These are phyloP conservation scores for Stenichneumon culpator DNA, from an alignment of 2,888 invertebrate species.

Conservation along the genomic window DNA sequence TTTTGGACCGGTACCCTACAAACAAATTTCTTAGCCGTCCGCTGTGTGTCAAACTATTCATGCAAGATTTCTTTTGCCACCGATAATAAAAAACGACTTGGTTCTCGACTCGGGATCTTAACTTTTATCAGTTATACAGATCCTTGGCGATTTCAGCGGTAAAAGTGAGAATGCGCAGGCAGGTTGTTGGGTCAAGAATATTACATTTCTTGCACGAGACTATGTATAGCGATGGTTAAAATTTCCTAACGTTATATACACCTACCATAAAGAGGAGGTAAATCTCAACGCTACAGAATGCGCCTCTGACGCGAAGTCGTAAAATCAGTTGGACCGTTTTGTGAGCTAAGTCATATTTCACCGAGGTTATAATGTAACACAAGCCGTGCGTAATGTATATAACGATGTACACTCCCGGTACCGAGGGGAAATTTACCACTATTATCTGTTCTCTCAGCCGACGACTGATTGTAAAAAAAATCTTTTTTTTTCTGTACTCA, in stretches of 20 bases:
- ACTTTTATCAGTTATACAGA: not conserved
- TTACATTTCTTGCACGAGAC: not conserved
- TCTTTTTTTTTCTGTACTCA: too few species aligned
- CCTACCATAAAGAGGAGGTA: conserved; percentile 32
- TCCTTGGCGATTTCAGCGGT: not conserved
- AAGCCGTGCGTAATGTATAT: conserved; percentile 3
- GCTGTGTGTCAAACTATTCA: not conserved
- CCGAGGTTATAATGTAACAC: conserved; percentile 5
- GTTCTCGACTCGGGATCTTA: not conserved
- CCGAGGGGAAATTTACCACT: conserved; percentile 46
- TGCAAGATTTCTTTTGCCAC: not conserved
- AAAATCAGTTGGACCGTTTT: conserved; percentile 41
- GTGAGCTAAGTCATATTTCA: conserved; percentile 23
- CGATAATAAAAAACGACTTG: not conserved
- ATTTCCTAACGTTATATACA: conserved; percentile 27
- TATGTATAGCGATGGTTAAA: not conserved
- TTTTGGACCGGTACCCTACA: too few species aligned
- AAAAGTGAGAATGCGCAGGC: not conserved
- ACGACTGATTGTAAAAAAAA: conserved; percentile 29
- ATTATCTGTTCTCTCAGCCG: conserved; percentile 54
- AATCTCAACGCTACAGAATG: conserved; percentile 35
- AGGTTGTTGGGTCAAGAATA: not conserved
- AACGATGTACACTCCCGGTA: conserved; percentile 16
- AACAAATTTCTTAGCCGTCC: not conserved
- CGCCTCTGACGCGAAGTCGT: conserved; percentile 43